Evolutionary conservation across 2,113 vertebrate genomes (phyloP).

Genomic region (Pelmatolapia mariae): DNA sequence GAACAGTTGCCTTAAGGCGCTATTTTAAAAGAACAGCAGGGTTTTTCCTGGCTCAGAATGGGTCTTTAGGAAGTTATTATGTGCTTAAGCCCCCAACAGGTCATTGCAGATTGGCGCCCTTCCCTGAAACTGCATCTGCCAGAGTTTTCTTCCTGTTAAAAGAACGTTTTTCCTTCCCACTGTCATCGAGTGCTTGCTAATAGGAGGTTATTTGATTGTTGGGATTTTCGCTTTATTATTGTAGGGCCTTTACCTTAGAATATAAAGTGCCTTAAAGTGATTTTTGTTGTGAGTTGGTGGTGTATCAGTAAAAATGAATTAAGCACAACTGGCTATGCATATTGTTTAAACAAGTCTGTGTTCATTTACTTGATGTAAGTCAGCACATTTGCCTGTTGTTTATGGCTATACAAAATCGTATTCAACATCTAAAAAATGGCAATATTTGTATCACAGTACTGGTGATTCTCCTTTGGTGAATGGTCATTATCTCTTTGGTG

Average conservation of each 20-base stretch:
- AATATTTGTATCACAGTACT: background rate
- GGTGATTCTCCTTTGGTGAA: background rate
- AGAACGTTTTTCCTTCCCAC: background rate
- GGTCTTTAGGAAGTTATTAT: background rate
- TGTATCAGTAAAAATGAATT: background rate
- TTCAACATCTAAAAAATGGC: background rate
- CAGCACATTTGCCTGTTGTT: background rate
- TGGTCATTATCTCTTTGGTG: background rate
- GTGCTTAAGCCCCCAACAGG: background rate
- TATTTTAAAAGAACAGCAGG: background rate
- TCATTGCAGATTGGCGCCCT: background rate
- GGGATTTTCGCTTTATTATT: background rate
- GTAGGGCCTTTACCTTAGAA: background rate
- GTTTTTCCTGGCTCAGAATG: background rate
- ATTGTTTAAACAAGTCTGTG: background rate
- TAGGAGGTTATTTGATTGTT: background rate
- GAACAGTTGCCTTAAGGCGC: accelerated
- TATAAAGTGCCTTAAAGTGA: background rate
- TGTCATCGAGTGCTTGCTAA: background rate
- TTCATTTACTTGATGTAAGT: background rate
- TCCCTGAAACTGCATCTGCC: background rate
- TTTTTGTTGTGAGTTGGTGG: background rate
- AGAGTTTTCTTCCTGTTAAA: background rate
- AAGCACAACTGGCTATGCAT: background rate
- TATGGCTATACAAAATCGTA: accelerated